phyloP scores from a whole-genome alignment of 2,797 vertebrate genomes.

The Cyprinella venusta region DNA sequence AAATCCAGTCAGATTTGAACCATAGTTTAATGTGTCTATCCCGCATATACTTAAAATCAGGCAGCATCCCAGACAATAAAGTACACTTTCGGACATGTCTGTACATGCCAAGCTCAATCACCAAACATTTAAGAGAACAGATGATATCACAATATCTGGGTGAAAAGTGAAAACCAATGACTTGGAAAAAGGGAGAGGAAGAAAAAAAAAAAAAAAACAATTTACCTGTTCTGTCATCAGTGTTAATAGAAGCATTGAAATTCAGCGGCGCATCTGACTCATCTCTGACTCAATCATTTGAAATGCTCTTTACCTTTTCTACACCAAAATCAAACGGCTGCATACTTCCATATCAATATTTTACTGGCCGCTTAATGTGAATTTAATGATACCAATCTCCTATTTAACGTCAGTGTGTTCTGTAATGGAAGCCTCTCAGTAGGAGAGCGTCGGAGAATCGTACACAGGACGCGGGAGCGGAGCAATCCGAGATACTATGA shows the following conservation, averaged over 20 bases:
- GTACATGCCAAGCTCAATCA: background rate
- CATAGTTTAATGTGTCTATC: background rate
- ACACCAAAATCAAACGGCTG: constrained; percentile 52
- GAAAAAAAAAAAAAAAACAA: constrained; percentile 40
- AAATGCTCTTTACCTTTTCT: constrained; percentile 52
- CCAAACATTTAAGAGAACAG: background rate
- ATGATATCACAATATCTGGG: constrained; percentile 7
- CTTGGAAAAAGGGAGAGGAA: background rate
- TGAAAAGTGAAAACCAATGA: constrained; percentile 27
- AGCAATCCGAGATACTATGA: constrained; percentile 43
- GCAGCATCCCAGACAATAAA: background rate
- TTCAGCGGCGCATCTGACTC: constrained; percentile 49
- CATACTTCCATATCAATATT: constrained; percentile 59
- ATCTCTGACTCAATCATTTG: constrained; percentile 31
- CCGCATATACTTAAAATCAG: background rate
- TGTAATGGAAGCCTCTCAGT: constrained; percentile 58
- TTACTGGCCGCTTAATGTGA: constrained; percentile 61
- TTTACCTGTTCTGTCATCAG: constrained; percentile 48
- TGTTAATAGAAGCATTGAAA: constrained; percentile 55
- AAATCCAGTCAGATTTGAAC: background rate
- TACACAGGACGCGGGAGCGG: constrained; percentile 16
- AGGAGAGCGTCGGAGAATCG: constrained; percentile 41
- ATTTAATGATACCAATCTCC: constrained; percentile 66
- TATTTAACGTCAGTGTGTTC: constrained; percentile 60
- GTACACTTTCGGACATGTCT: background rate